Evolutionary conservation across 2,113 vertebrate genomes (phyloP), one percentile per base, ranked within the genome.

Genomic region (Herpetotheres cachinnans): DNA sequence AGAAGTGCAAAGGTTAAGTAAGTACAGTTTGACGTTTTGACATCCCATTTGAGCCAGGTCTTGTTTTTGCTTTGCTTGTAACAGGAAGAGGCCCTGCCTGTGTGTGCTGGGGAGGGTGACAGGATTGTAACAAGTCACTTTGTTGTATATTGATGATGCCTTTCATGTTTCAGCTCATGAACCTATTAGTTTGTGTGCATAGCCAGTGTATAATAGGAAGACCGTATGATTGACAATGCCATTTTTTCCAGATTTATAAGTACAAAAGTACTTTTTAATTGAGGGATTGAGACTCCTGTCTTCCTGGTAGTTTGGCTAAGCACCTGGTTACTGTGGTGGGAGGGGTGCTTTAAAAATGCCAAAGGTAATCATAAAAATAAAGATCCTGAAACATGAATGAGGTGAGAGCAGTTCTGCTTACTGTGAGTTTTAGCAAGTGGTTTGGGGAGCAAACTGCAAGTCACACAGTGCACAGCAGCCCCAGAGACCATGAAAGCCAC

Each of bases 81-180:
- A 90, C 74, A 94, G 93, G 95, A 97, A 94, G 95, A 86, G 93
- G 89, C 96, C 93, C 91, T 91, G 87, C 58, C 89, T 83, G 22
- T 38, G 50, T 40, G 78, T 61, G 38, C 81, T 88, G 62, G 78
- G 74, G 78, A 91, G 85, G 66, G 71, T 26, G 79, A 62, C 89
- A 89, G 82, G 55, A 86, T 83, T 89, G 34, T 49, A 92, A 14
- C 38, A 1, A 54, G 61, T 85, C 74, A 74, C 73, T 84, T 69
- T 29, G 17, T 40, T 87, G 25, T 85, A 3, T 55, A 59, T 67
- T 69, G 74, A 66, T 94, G 81, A 36, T 86, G 29, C 59, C 42
- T 96, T 95, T 91, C n/a, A 2, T 86, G 38, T 88, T 77, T 32
- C 70, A 70, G 44, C 46, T 58, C 65, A n/a, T 34, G 83, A 69